A percentile compares a stretch with the other conserved stretches of the same genome.
Evolutionary conservation across 1,140 invertebrate species (phyloP).

Genomic region (Caenorhabditis inopinata): DNA sequence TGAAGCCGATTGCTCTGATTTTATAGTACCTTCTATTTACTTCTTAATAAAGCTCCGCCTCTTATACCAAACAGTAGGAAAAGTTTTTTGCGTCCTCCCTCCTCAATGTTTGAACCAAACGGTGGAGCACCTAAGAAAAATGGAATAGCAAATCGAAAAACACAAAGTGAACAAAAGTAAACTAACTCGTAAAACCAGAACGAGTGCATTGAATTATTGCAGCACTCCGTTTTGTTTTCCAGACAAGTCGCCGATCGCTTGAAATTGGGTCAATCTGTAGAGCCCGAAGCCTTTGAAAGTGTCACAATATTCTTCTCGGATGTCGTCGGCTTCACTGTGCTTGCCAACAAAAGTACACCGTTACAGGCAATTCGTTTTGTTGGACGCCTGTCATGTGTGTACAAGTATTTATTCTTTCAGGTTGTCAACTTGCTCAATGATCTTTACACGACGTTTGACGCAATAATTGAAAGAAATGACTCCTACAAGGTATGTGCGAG

Average conservation of each 20-base stretch:
- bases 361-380: slow-evolving; percentile 63
- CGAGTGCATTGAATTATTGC: background rate
- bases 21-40: slow-evolving; percentile 21
- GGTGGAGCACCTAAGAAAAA: background rate
- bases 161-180: slow-evolving; percentile 14
- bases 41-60: slow-evolving; percentile 58
- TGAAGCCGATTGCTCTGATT: background rate
- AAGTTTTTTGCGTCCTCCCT: slow-evolving; percentile 73
- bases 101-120: slow-evolving; percentile 5
- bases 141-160: background rate
- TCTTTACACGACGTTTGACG: slow-evolving; percentile 90
- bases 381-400: too few species aligned
- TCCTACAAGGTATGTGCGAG: slow-evolving; percentile 82
- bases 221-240: background rate
- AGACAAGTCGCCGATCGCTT: slow-evolving; percentile 75
- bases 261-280: slow-evolving; percentile 83
- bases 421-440: slow-evolving; percentile 92
- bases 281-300: slow-evolving; percentile 86
- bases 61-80: slow-evolving; percentile 52
- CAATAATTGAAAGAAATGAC: slow-evolving; percentile 89
- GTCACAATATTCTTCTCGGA: slow-evolving; percentile 77
- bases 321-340: slow-evolving; percentile 91
- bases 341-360: slow-evolving; percentile 74
- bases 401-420: slow-evolving; percentile 61
- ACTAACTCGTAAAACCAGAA: slow-evolving; percentile 52